These are phyloP conservation scores for Holcopasites calliopsidis DNA, from an alignment of 1,140 invertebrate species.

Conservation along the genomic window DNA sequence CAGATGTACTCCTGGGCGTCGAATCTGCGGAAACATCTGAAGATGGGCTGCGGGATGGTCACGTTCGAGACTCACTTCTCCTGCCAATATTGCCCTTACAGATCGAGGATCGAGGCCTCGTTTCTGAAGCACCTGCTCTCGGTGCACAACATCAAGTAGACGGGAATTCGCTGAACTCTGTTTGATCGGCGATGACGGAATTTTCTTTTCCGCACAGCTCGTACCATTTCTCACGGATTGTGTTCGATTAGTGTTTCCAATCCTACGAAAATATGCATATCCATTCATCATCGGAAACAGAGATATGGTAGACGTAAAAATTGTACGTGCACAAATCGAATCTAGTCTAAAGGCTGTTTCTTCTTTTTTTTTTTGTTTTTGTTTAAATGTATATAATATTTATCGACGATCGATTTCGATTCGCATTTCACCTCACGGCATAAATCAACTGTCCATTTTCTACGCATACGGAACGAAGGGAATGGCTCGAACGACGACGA, in stretches of 20 bases:
- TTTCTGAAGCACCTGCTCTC: conserved; percentile 77
- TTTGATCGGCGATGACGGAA: conserved; percentile 4
- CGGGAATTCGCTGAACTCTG: neutral
- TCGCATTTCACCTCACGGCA: neutral
- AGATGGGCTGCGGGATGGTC: conserved; percentile 76
- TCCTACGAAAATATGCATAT: no score
- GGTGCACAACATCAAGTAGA: conserved; percentile 78
- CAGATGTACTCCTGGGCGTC: conserved; percentile 80
- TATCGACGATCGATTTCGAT: conserved; percentile 18
- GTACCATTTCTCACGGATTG: neutral
- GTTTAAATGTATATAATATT: no score
- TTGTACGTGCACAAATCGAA: conserved; percentile 37
- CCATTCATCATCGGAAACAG: no score
- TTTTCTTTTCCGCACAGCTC: neutral
- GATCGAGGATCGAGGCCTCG: conserved; percentile 78
- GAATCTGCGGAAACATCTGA: conserved; percentile 78
- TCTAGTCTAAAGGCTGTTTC: conserved; percentile 63
- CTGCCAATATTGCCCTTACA: conserved; percentile 81
- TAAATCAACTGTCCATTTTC: neutral
- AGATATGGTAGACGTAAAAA: neutral
- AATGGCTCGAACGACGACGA: no score
- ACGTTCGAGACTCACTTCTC: conserved; percentile 80
- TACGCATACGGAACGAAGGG: no score
- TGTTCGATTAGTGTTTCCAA: neutral
- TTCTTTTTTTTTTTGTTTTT: neutral